Base-by-base conservation (phyloP, 2,113 vertebrate species). In the Nothocercus nigrocapillus region DNA sequence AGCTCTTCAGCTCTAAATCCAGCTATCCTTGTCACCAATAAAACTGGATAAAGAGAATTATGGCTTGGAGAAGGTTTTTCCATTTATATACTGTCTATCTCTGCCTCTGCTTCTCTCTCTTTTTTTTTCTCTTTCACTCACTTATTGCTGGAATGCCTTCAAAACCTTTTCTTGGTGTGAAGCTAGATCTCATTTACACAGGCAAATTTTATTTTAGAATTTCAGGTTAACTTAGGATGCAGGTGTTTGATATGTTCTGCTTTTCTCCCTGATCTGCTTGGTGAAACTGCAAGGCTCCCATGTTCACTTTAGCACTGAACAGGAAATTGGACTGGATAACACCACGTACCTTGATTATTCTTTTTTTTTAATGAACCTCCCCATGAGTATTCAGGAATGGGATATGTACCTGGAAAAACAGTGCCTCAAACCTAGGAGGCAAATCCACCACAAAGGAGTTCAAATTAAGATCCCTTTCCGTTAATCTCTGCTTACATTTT, bases 231-330 rank as follows among this genome's bases (percentile, higher is more conserved):
- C 82, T 59, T 51, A 42, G 30, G 73, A 27, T 36, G 7, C 18
- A 40, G 34, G 68, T 84, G 54, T 89, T 69, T 22, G 47, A 40
- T 30, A 27, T 12, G 14, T 36, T 49, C 40, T 68, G 8, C 1
- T 0, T 63, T 82, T 58, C 42, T 51, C 7, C 21, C 25, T 13
- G 17, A n/a, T 69, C 32, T 1, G 0, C 32, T 28, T 69, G 27
- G 54, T 38, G 27, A 42, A 74, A 44, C 21, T 49, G 34, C 30
- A 75, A 56, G 62, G 7, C 5, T 9, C 5, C 11, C 15, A 21
- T 40, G 45, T 78, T 54, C 38, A 8, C 6, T 32, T 34, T 45
- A 78, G 28, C 0, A 1, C 16, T 68, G 28, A 68, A 34, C 47
- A 69, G n/a, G 34, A 54, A 81, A 67, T 42, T 47, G 74, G 54